Conservation (phyloP, 2,113 vertebrate species). For the Oncorhynchus tshawytscha region DNA sequence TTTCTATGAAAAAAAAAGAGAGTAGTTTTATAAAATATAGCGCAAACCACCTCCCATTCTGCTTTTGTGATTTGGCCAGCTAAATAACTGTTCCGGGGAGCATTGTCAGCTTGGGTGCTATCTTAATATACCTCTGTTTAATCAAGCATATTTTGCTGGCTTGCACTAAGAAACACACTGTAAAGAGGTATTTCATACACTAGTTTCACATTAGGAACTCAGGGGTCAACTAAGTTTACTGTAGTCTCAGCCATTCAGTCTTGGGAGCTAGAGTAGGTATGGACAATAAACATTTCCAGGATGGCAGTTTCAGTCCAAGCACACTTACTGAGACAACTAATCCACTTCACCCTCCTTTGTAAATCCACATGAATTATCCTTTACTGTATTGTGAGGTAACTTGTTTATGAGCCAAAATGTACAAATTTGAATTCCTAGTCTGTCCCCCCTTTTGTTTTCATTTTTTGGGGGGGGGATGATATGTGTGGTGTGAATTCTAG, state of each 20-base stretch:
- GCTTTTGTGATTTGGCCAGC: conserved; percentile 67
- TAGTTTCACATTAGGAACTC: conserved; percentile 81
- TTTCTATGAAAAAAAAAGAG: conserved; percentile 72
- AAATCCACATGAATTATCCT: conserved; percentile 63
- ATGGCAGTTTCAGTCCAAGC: conserved; percentile 60
- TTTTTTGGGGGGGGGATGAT: background rate
- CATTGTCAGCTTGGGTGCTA: conserved; percentile 78
- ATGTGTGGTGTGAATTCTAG: conserved; percentile 59
- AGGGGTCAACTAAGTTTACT: conserved; percentile 82
- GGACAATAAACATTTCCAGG: conserved; percentile 53
- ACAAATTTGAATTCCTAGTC: conserved; percentile 30
- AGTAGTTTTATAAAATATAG: conserved; percentile 62
- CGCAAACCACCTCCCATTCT: conserved; percentile 59
- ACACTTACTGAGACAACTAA: conserved; percentile 63
- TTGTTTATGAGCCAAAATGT: conserved; percentile 74
- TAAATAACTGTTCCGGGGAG: conserved; percentile 58
- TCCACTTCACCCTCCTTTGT: conserved; percentile 59
- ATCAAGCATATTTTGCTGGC: conserved; percentile 78
- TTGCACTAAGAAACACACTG: conserved; percentile 84
- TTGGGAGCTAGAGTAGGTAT: conserved; percentile 38
- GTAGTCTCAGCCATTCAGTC: conserved; percentile 72
- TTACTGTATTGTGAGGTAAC: conserved; percentile 62
- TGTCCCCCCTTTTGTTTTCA: background rate
- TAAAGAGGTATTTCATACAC: conserved; percentile 81
- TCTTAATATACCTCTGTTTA: conserved; percentile 78